Base-by-base conservation (phyloP, 2,797 vertebrate species). In the Eidolon dupreanum region DNA sequence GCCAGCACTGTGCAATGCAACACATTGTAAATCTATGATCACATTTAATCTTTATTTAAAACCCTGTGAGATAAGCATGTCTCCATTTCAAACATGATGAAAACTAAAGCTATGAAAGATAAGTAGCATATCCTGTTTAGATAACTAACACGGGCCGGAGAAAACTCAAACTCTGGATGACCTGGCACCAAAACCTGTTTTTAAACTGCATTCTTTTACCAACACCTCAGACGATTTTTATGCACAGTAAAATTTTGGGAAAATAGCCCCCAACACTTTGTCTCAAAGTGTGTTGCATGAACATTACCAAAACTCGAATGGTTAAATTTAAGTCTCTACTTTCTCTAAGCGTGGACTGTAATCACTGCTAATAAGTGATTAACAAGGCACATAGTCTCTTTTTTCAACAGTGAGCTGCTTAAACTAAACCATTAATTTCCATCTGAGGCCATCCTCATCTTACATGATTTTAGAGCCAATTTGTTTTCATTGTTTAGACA, bases 61-160 rank as follows among this genome's bases (percentile, higher is more conserved):
- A 49, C 26, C 49, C 36, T 74, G 65, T 24, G 20, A 70, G 13
- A 33, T 57, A 28, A 17, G 15, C 8, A 33, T 61, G 24, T 93
- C 51, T 92, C 49, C 65, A 83, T 93, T 78, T 96, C 49, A 73
- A 43, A 74, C 74, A 86, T 16, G 63, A 61, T n/a, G 66, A 71
- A 89, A 90, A 59, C 55, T 24, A 75, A 81, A 63, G 16, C 20
- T 51, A 22, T 65, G 22, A 49, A 90, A 84, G 51, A 38, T 33
- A 88, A 85, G 28, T 26, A 74, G 75, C 24, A 63, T 71, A 41
- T n/a, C 61, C 22, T 82, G 33, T 66, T 65, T 63, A 36, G 53
- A 15, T 20, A 81, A 31, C 26, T 88, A 17, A 83, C 8, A 17
- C 3, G 0, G 22, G 19, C 33, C 17, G 11, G 16, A 8, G 5